These are phyloP conservation scores for Burhinus bistriatus DNA, from an alignment of 2,113 vertebrate species.

Conservation along the genomic window DNA sequence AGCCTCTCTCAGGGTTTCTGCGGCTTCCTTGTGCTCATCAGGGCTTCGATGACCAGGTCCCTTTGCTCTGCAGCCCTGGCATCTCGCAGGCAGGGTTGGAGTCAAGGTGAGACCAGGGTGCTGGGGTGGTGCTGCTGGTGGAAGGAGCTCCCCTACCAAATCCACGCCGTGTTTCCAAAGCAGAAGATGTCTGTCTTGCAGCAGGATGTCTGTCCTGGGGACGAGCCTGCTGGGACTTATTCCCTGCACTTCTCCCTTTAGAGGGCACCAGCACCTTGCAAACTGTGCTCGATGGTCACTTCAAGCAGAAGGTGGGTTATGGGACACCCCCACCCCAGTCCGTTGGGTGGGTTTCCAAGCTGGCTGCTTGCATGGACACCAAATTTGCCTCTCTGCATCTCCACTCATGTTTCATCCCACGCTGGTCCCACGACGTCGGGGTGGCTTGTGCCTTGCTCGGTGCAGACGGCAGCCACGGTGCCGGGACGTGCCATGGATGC, in stretches of 20 bases:
- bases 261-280: background rate
- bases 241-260: background rate
- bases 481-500: background rate
- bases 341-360: background rate
- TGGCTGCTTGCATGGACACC: too few relatives aligned
- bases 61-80: background rate
- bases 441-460: background rate
- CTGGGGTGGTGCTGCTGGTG: background rate
- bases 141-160: background rate
- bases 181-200: background rate
- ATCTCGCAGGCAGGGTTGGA: background rate
- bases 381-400: background rate
- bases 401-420: rapidly evolving
- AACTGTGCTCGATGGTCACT: background rate
- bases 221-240: background rate
- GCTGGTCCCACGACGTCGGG: rapidly evolving
- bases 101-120: background rate
- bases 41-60: too few relatives aligned
- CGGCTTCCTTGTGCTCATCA: background rate
- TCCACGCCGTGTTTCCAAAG: background rate
- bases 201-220: background rate
- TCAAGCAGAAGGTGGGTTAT: background rate
- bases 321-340: too few relatives aligned
- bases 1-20: background rate
- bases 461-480: background rate